Base-by-base conservation (phyloP, 2,888 invertebrate genomes). In the Octodonta nipae region DNA sequence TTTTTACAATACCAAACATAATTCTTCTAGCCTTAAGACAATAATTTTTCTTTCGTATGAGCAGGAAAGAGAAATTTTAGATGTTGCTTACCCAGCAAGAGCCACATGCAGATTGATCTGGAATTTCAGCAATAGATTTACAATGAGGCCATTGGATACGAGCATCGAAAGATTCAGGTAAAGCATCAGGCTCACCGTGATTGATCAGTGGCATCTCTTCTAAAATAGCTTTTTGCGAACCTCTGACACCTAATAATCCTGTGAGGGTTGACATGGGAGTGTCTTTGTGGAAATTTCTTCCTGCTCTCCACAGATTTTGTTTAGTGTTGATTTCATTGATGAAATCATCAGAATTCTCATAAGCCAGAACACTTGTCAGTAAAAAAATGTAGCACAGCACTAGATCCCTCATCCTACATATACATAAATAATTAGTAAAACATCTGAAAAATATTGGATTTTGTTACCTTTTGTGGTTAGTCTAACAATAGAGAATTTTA, bases 81-180 rank as follows among this genome's bases (percentile, higher is more conserved):
- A n/a, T n/a, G n/a, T n/a, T n/a, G n/a, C 25, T 10, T 22, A 68
- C 68, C 86, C 85, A 86, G 61, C 88, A 88, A 15, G 84, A 85
- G 12, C 88, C 87, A 56, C 87, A 88, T 8, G 78, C 75, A 4
- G 80, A 81, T 56, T 85, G 84, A 57, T 84, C 82, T 38, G 83
- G 64, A 31, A 85, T 70, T 60, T 81, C 78, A 28, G 66, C 65
- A 43, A 88, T 71, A n/a, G 84, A 80, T 1, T 81, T 79, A 50
- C 88, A 88, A 44, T 79, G 54, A 0, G 83, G 73, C 86, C 86
- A 88, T 31, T 76, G 64, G 28, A 66, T 64, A 24, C 86, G 67
- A 0, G 85, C 64, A 62, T 88, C 85, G 56, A 88, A 88, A 46
- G 69, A 67, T 15, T 73, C 75, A 0, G 86, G 86, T 15, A 86